Evolutionary conservation across 1,140 invertebrate genomes (phyloP), one percentile per base, ranked within the genome.

Genomic region (Eriosoma lanigerum): DNA sequence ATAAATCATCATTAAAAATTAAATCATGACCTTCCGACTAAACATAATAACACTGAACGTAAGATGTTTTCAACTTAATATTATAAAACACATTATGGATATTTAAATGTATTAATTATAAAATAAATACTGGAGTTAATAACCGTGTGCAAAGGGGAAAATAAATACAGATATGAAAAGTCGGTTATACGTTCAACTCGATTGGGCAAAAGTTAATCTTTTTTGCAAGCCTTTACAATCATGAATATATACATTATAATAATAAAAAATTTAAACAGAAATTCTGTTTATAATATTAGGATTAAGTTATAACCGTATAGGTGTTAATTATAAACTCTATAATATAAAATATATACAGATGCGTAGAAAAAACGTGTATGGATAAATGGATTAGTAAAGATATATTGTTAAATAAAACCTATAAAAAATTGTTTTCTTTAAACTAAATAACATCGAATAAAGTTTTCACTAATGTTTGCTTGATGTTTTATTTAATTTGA

Each of bases 271-370:
- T 48, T 17, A 38, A 24, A 48, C 44, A 9, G 44, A 48, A n/a
- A 48, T 68, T 68, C 21, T 24, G 21, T 48, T 68, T 24, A 38
- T 26, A 46, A 21, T 68, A 24, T 44, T 5, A 46, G 44, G 38
- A 68, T 68, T 48, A 48, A 24, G 13, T 46, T 19, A 46, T 46
- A 64, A 68, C 66, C n/a, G n/a, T n/a, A n/a, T n/a, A n/a, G n/a
- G n/a, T n/a, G n/a, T n/a, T n/a, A n/a, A n/a, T n/a, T 48, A 15
- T 24, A 38, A 38, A 38, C 32, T 38, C 32, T 58, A 68, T 24
- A 15, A 68, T 38, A 38, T 38, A 68, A 26, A 68, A 68, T 15
- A 48, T 48, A 68, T 68, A 48, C 21, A 48, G 46, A 68, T 48
- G 3, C 9, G 15, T 13, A 17, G 3, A 38, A 26, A 68, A 24